Percentiles rank a stretch among this genome's conserved stretches.
Conservation (phyloP, 2,797 vertebrate species). For the Micromesistius poutassou region DNA sequence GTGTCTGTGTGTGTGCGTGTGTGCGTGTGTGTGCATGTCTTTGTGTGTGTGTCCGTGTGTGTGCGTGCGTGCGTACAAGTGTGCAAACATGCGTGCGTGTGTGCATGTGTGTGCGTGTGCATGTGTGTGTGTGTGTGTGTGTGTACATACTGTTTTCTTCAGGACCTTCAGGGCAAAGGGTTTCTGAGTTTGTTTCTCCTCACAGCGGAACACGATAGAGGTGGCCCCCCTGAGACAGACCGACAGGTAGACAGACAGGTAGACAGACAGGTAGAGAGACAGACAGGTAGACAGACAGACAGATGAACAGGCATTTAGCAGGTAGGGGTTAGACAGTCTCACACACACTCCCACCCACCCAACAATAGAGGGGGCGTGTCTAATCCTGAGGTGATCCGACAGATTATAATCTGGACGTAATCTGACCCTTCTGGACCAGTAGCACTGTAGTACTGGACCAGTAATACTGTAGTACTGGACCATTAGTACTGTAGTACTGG, state of each 20-base stretch:
- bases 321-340: background rate
- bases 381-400: background rate
- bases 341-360: background rate
- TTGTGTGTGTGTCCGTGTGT: too few species aligned
- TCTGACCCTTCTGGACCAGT: background rate
- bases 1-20: background rate
- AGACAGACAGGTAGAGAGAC: background rate
- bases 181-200: conserved; percentile 82
- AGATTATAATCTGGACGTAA: background rate
- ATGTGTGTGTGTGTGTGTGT: too few species aligned
- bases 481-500: too few species aligned
- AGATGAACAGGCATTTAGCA: background rate
- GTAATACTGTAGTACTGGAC: too few species aligned
- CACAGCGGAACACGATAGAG: conserved; percentile 83
- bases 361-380: background rate
- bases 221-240: conserved; percentile 79
- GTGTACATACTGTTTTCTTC: conserved; percentile 83
- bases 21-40: too few species aligned
- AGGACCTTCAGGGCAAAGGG: conserved; percentile 83
- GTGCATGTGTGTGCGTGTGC: too few species aligned
- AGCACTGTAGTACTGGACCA: background rate
- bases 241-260: background rate
- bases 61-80: too few species aligned
- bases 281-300: background rate
- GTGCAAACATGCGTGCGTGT: too few species aligned